Conservation (phyloP, 2,888 invertebrate genomes). For the Cephus pulcher region DNA sequence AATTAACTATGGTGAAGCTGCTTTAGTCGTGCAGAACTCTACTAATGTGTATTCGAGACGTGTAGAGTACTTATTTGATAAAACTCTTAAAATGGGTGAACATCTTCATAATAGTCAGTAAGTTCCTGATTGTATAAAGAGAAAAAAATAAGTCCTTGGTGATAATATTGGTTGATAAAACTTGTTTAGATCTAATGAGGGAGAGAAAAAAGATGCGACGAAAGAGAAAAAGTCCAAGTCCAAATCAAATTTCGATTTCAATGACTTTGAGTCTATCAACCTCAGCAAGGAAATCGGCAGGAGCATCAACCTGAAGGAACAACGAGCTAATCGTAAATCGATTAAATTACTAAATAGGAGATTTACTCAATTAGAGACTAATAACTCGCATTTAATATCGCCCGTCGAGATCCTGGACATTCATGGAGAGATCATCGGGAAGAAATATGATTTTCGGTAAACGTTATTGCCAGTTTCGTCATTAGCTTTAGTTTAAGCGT, state of each 20-base stretch:
- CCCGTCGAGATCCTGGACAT: constrained; percentile 47
- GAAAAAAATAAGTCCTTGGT: neutral
- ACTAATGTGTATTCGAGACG: constrained; percentile 78
- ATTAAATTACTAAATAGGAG: constrained; percentile 52
- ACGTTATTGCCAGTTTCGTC: neutral
- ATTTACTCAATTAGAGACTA: constrained; percentile 54
- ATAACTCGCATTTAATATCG: constrained; percentile 23
- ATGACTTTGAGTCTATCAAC: constrained; percentile 47
- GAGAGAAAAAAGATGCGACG: constrained; percentile 22
- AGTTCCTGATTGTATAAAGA: constrained; percentile 12
- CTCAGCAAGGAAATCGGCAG: constrained; percentile 44
- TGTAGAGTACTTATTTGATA: constrained; percentile 74
- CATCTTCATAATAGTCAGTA: constrained; percentile 53
- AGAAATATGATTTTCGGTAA: constrained; percentile 59
- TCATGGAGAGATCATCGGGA: constrained; percentile 54
- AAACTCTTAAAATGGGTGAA: constrained; percentile 65
- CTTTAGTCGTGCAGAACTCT: constrained; percentile 81
- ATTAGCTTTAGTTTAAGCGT: neutral
- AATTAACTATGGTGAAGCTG: constrained; percentile 80
- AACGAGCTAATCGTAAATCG: constrained; percentile 30
- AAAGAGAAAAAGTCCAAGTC: constrained; percentile 27
- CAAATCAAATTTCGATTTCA: constrained; percentile 39
- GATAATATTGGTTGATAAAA: neutral
- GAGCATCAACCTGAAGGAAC: constrained; percentile 46
- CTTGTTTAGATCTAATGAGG: neutral